Evolutionary conservation across 2,113 vertebrate genomes (phyloP).

Genomic region (Plecturocebus donacophilus): DNA sequence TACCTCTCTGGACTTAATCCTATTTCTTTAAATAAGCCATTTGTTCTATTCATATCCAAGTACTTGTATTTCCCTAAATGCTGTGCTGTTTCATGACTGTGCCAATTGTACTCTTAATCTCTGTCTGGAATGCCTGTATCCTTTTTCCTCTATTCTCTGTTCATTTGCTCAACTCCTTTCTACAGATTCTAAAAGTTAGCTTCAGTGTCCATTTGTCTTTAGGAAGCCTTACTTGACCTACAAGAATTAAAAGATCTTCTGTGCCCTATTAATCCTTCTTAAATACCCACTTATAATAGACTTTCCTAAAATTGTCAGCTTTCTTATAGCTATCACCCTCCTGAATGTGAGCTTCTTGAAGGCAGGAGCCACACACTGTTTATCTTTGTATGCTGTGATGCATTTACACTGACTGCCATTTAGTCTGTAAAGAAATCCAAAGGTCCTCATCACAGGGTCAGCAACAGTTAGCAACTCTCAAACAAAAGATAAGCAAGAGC

Average conservation of each 20-base stretch:
- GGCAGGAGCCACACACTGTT: background rate
- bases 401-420: background rate
- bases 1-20: background rate
- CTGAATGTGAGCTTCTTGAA: background rate
- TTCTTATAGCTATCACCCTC: background rate
- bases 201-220: background rate
- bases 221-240: background rate
- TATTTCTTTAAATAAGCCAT: background rate
- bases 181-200: background rate
- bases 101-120: background rate
- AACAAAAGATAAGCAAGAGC: background rate
- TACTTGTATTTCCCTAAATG: background rate
- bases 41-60: background rate
- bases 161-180: background rate
- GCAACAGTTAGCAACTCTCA: background rate
- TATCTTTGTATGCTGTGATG: background rate
- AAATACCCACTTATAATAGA: background rate
- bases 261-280: background rate
- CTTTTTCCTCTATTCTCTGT: background rate
- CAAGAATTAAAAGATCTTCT: background rate
- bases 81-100: background rate
- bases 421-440: background rate
- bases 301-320: background rate
- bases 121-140: background rate
- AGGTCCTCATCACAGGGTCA: background rate